Percentiles rank a stretch among this genome's conserved stretches.
These are phyloP conservation scores for Busseola fusca DNA, from an alignment of 2,888 invertebrate genomes.

Conservation along the genomic window DNA sequence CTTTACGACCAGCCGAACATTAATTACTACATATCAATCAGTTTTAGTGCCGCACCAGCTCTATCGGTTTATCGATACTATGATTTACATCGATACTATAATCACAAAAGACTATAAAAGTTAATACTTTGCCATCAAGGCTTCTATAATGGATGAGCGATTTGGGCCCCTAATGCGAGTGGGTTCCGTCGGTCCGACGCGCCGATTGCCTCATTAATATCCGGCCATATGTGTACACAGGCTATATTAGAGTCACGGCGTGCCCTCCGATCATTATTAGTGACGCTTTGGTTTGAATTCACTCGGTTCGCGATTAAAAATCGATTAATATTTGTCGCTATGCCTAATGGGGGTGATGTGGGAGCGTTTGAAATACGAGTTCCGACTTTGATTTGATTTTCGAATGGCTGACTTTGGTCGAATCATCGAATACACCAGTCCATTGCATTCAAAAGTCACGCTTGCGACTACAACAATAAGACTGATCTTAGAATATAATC, in stretches of 20 bases:
- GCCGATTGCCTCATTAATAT: conserved; percentile 83
- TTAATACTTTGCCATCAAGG: conserved; percentile 67
- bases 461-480: not conserved
- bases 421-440: not conserved
- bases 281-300: conserved; percentile 61
- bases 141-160: conserved; percentile 76
- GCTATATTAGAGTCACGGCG: conserved; percentile 64
- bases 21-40: conserved; percentile 60
- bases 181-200: conserved; percentile 70
- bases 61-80: conserved; percentile 39
- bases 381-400: conserved; percentile 17
- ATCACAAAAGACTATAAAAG: conserved; percentile 66
- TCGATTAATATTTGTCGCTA: conserved; percentile 68
- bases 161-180: conserved; percentile 72
- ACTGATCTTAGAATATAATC: conserved; percentile 3
- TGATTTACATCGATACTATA: conserved; percentile 51
- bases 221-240: conserved; percentile 74
- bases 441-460: not conserved
- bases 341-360: conserved; percentile 23
- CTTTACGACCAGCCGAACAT: conserved; percentile 44
- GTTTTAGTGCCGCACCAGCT: conserved; percentile 51
- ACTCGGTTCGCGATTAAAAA: conserved; percentile 66
- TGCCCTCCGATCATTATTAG: conserved; percentile 70
- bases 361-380: conserved; percentile 4
- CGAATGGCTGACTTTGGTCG: not conserved